A percentile compares a stretch with the other conserved stretches of the same genome.
Evolutionary conservation across 2,797 vertebrate genomes (phyloP).

Genomic region (Gastrophryne carolinensis): DNA sequence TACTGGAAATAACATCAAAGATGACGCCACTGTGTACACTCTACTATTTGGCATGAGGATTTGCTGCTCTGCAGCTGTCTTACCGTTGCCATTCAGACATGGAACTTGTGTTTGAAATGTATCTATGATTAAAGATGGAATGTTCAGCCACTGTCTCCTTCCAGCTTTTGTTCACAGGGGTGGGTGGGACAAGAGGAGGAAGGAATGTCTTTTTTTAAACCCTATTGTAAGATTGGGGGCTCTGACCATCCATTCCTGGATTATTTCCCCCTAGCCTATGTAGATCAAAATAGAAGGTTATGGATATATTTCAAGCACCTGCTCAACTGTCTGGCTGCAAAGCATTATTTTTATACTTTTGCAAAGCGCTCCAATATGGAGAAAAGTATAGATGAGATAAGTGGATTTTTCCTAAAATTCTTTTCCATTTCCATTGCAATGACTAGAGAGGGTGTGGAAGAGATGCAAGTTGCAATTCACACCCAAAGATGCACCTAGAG

Average conservation of each 20-base stretch:
- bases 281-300: no score
- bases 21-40: constrained; percentile 33
- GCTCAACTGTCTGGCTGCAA: no score
- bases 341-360: no score
- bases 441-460: no score
- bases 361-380: no score
- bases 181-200: constrained; percentile 27
- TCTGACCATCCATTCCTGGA: constrained; percentile 23
- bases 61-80: constrained; percentile 51
- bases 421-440: no score
- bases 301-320: no score
- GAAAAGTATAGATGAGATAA: no score
- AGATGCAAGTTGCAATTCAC: no score
- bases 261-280: no score
- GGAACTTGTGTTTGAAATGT: constrained; percentile 45
- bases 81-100: constrained; percentile 49
- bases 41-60: constrained; percentile 29
- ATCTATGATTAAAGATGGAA: constrained; percentile 51
- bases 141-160: constrained; percentile 47
- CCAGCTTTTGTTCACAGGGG: constrained; percentile 48
- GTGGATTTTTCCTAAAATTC: no score
- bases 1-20: constrained; percentile 54
- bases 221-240: constrained; percentile 46
- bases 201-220: constrained; percentile 39
- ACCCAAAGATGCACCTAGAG: no score